Evolutionary conservation across 2,888 invertebrate species (phyloP), one percentile per base, ranked within the genome.

Genomic region (Stenoptilia bipunctidactyla): DNA sequence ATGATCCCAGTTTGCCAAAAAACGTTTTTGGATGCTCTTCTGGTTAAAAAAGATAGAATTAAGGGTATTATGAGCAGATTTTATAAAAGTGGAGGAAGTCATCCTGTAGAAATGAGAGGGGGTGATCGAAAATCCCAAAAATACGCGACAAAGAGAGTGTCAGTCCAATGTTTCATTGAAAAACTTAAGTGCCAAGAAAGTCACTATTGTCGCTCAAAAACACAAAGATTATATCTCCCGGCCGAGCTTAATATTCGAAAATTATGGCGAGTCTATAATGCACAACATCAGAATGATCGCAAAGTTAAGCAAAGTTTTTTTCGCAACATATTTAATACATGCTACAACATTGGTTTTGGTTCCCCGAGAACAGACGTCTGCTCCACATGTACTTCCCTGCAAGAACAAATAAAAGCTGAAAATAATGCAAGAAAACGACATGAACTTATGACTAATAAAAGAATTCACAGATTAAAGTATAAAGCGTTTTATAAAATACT

Each of bases 131-230:
- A 34, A 33, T 35, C 33, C 27, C 25, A 38, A 9, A 37, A 15
- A 40, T 46, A 30, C 38, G 25, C 43, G 43, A 44, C 40, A 35
- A 45, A 45, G 34, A 45, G 40, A 41, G 13, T 45, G 13, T 43
- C 47, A 14, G 44, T 47, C 6, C 15, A 44, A 15, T 45, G 42
- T 39, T 47, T 43, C 33, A 47, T 47, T 15, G 42, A 47, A 41
- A 35, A 27, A 13, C 43, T 47, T 45, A 37, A 47, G 27, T 37
- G 39, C 9, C 36, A 41, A 35, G 44, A 44, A 30, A 44, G 44
- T 20, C 41, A 45, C 33, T 45, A 45, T 36, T 44, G 39, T 20
- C 40, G 47, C 43, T 35, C 47, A 3, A 3, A 37, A 27, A 37
- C 20, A 1, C 33, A 20, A 20, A n/a, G 15, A 15, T 5, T 20